Conservation (phyloP, 2,888 invertebrate genomes). For the Deroplatys truncata region DNA sequence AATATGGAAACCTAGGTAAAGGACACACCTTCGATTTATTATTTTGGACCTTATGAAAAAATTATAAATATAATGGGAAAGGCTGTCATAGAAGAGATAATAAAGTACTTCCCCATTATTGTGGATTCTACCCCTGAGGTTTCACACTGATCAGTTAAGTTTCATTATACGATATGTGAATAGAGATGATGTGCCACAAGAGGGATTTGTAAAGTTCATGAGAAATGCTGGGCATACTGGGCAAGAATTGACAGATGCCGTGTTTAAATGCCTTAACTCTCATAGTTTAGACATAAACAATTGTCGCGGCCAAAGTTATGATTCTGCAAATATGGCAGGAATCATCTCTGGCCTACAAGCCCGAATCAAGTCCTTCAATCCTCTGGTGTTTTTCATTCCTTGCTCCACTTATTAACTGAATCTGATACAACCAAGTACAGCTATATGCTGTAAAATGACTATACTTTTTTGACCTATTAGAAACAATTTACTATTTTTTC, state of each 20-base stretch:
- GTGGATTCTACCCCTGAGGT: neutral
- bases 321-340: neutral
- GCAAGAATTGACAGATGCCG: neutral
- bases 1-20: slow-evolving; percentile 29
- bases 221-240: neutral
- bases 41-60: no score
- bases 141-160: neutral
- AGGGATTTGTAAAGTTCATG: neutral
- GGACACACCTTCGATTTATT: neutral
- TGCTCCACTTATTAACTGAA: neutral
- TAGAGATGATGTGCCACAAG: neutral
- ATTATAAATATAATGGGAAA: no score
- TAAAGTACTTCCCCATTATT: no score
- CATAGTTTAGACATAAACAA: neutral
- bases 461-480: neutral
- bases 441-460: neutral
- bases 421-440: neutral
- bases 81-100: no score
- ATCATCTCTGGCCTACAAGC: neutral
- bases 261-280: neutral
- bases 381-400: neutral
- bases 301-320: neutral
- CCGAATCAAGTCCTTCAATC: neutral
- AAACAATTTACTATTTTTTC: neutral
- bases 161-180: neutral